Evolutionary conservation across 2,888 invertebrate species (phyloP).

Genomic region (Cheilosia pagana): DNA sequence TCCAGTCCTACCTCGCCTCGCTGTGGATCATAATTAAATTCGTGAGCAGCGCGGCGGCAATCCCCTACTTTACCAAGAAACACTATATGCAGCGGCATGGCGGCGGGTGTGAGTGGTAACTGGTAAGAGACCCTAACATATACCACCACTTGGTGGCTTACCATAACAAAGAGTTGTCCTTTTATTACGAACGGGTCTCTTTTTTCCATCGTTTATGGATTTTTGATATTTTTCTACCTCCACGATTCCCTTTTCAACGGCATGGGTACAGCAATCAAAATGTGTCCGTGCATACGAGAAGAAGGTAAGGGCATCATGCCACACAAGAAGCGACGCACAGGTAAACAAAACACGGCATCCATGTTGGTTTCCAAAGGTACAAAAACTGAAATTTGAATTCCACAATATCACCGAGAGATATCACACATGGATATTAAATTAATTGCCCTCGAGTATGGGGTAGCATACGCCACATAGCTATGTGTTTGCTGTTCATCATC

Average conservation of each 20-base stretch:
- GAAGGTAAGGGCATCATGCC: slow-evolving; percentile 52
- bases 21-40: slow-evolving; percentile 70
- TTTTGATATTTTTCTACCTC: slow-evolving; percentile 20
- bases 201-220: slow-evolving; percentile 53
- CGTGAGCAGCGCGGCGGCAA: slow-evolving; percentile 69
- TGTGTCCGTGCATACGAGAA: slow-evolving; percentile 32
- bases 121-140: slow-evolving; percentile 7
- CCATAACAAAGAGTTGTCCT: slow-evolving; percentile 74
- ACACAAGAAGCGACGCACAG: slow-evolving; percentile 69
- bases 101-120: slow-evolving; percentile 16
- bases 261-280: slow-evolving; percentile 49
- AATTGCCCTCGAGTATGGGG: slow-evolving; percentile 38
- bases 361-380: slow-evolving; percentile 18
- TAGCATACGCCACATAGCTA: slow-evolving; percentile 9
- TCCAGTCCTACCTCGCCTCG: slow-evolving; percentile 52
- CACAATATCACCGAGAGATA: slow-evolving; percentile 38
- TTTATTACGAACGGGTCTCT: slow-evolving; percentile 46
- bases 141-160: slow-evolving; percentile 39
- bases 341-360: slow-evolving; percentile 40
- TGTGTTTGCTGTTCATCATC: slow-evolving; percentile 55
- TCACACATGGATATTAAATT: slow-evolving; percentile 61
- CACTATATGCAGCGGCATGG: slow-evolving; percentile 5
- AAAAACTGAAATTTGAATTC: slow-evolving; percentile 55
- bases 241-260: slow-evolving; percentile 31
- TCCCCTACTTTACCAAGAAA: slow-evolving; percentile 60